These are phyloP conservation scores for Mythimna loreyi DNA, from an alignment of 2,888 invertebrate species.

Conservation along the genomic window DNA sequence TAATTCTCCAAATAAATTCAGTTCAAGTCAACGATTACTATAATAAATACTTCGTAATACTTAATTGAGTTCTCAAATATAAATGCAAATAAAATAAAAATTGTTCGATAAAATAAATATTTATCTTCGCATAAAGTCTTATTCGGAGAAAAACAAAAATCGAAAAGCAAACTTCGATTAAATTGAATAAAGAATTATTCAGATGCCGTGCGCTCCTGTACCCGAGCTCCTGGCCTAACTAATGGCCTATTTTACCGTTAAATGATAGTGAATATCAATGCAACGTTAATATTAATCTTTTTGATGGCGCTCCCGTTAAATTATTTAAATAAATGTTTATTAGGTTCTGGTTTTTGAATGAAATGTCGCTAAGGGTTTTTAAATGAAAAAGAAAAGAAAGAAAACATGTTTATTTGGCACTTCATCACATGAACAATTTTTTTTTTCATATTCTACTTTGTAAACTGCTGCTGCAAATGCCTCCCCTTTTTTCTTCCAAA, in stretches of 20 bases:
- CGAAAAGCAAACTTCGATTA: slow-evolving; percentile 46
- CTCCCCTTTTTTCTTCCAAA: no score
- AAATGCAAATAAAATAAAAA: neutral
- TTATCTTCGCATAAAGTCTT: neutral
- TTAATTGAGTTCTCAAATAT: neutral
- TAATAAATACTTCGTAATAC: no score
- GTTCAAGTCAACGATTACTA: no score
- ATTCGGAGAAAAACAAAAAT: slow-evolving; percentile 5
- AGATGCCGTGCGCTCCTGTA: slow-evolving; percentile 30
- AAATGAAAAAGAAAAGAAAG: no score
- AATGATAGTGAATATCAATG: slow-evolving; percentile 61
- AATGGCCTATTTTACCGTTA: slow-evolving; percentile 57
- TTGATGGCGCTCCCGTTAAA: slow-evolving; percentile 29
- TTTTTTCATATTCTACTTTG: no score
- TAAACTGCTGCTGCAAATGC: no score
- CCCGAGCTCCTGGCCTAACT: slow-evolving; percentile 55
- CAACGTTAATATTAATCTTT: slow-evolving; percentile 57
- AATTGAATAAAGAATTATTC: slow-evolving; percentile 58
- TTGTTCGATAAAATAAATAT: slow-evolving; percentile 2
- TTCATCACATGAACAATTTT: no score
- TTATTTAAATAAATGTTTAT: slow-evolving; percentile 57
- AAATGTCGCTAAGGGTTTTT: neutral
- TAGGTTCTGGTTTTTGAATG: slow-evolving; percentile 28
- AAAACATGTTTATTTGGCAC: no score
- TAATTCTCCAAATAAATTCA: no score